Conservation (phyloP, 2,888 invertebrate genomes). For the Pammene fasciana region DNA sequence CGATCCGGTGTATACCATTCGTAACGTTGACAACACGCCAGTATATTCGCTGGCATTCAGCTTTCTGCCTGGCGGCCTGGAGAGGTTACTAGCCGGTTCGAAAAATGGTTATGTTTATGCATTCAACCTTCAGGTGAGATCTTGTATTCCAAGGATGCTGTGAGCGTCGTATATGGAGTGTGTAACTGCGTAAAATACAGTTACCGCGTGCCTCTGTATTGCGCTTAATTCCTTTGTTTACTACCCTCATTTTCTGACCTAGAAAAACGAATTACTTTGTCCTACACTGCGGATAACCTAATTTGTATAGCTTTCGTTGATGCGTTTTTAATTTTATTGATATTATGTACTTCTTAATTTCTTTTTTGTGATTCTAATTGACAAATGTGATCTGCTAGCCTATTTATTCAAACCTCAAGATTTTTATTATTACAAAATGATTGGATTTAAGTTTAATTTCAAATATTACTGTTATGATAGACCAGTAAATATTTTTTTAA, state of each 20-base stretch:
- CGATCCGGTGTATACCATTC: slow-evolving; percentile 89
- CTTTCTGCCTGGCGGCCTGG: slow-evolving; percentile 82
- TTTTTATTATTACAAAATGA: too few relatives aligned
- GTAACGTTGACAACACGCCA: slow-evolving; percentile 87
- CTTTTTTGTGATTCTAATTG: too few relatives aligned
- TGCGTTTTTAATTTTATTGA: not conserved
- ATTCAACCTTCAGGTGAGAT: slow-evolving; percentile 90
- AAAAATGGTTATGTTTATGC: slow-evolving; percentile 89
- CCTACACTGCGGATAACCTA: slow-evolving; percentile 7
- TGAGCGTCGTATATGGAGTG: slow-evolving; percentile 45
- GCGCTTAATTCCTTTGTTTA: slow-evolving; percentile 67
- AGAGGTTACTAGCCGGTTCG: slow-evolving; percentile 88
- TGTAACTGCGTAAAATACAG: slow-evolving; percentile 51
- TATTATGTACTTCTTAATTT: not conserved
- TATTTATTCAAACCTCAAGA: too few relatives aligned
- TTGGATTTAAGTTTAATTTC: too few relatives aligned
- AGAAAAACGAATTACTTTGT: slow-evolving; percentile 56
- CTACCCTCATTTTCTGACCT: slow-evolving; percentile 74
- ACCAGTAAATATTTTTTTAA: too few relatives aligned
- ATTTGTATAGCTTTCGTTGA: slow-evolving; percentile 5
- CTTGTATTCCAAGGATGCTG: slow-evolving; percentile 60
- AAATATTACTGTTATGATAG: too few relatives aligned
- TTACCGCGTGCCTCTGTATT: slow-evolving; percentile 50
- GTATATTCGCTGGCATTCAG: slow-evolving; percentile 89
- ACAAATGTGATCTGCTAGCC: too few relatives aligned